Conservation (phyloP, 2,888 invertebrate genomes). For the Drosophila gaucha region DNA sequence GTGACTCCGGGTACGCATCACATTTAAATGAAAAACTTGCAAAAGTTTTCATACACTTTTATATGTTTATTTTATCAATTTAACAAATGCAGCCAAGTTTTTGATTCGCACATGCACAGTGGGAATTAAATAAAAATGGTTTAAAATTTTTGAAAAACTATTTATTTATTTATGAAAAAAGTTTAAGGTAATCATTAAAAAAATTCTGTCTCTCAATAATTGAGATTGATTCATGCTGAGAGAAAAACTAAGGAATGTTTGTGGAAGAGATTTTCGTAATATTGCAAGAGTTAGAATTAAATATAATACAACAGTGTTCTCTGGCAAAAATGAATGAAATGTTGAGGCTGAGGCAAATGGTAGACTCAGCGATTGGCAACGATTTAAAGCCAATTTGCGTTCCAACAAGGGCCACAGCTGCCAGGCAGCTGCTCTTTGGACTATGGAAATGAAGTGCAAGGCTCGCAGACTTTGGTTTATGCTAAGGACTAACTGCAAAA, state of each 20-base stretch:
- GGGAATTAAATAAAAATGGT: too few relatives aligned
- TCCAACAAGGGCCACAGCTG: conserved; percentile 22
- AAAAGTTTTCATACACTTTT: conserved; percentile 32
- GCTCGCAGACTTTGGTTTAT: conserved; percentile 38
- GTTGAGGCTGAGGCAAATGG: too few relatives aligned
- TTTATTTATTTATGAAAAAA: too few relatives aligned
- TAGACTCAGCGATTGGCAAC: conserved; percentile 23
- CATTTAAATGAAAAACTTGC: conserved; percentile 13
- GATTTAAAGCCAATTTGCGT: conserved; percentile 51
- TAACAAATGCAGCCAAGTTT: neutral
- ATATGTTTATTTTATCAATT: conserved; percentile 36
- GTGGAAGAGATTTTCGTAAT: too few relatives aligned
- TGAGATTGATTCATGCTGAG: too few relatives aligned
- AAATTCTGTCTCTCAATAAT: neutral
- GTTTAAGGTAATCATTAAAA: too few relatives aligned
- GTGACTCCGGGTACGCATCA: conserved; percentile 10
- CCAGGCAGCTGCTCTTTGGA: conserved; percentile 39
- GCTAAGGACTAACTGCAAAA: conserved; percentile 28
- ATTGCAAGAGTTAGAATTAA: conserved; percentile 12
- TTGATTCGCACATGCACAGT: too few relatives aligned
- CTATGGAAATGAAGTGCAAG: conserved; percentile 64
- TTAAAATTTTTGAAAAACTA: too few relatives aligned
- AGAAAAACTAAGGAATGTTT: too few relatives aligned
- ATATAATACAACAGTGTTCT: neutral
- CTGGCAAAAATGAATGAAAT: too few relatives aligned